phyloP scores from a whole-genome alignment of 2,797 vertebrate species.

The Taenioides sp. region DNA sequence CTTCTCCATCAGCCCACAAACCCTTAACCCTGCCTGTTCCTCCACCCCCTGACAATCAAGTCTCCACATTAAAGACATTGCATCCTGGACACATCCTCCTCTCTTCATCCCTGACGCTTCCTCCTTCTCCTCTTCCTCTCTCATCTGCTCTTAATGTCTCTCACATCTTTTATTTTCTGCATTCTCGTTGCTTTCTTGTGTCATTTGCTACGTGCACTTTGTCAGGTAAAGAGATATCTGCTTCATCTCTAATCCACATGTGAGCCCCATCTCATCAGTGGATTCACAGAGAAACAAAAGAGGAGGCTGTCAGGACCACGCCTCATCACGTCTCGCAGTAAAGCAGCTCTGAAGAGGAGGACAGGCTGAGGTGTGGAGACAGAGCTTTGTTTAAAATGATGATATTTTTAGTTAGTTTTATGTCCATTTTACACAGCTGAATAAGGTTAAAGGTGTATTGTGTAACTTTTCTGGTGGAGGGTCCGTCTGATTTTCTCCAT shows the following conservation, averaged over 20 bases:
- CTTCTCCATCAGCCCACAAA: background rate
- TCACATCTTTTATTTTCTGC: slow-evolving; percentile 33
- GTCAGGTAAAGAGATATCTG: slow-evolving; percentile 39
- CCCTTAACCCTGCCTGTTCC: slow-evolving; percentile 5
- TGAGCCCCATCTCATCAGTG: slow-evolving; percentile 43
- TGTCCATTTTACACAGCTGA: too few species aligned
- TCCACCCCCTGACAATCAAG: slow-evolving; percentile 6
- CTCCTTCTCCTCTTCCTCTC: slow-evolving; percentile 7
- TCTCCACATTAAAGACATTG: background rate
- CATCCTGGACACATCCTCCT: slow-evolving; percentile 1
- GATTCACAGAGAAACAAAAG: slow-evolving; percentile 57
- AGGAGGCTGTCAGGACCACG: slow-evolving; percentile 29
- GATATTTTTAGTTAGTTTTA: too few species aligned
- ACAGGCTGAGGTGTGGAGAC: too few species aligned
- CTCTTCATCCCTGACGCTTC: slow-evolving; percentile 19
- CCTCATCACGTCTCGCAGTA: slow-evolving; percentile 25
- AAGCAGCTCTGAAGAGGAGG: slow-evolving; percentile 14
- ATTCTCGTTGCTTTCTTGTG: slow-evolving; percentile 35
- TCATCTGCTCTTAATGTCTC: slow-evolving; percentile 26
- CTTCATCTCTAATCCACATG: slow-evolving; percentile 51
- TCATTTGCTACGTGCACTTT: slow-evolving; percentile 43
- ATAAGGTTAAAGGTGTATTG: too few species aligned
- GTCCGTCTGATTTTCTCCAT: too few species aligned
- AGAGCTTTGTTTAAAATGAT: too few species aligned
- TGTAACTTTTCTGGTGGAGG: too few species aligned